A percentile compares a stretch with the other conserved stretches of the same genome.
Conservation (phyloP, 2,113 vertebrate species). For the Bothrops jararaca region DNA sequence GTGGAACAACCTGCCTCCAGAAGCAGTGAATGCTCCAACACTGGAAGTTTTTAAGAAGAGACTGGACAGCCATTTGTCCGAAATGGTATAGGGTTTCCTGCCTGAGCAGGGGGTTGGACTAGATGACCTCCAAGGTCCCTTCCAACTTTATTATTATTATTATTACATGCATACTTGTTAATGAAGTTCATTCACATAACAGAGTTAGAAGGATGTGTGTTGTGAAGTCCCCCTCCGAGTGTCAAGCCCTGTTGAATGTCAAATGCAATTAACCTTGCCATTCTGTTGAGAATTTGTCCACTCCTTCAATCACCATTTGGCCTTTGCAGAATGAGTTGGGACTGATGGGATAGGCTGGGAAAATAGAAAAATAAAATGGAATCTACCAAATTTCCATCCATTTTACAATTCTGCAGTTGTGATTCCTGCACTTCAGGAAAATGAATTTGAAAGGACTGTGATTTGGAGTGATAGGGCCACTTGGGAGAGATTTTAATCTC, state of each 20-base stretch:
- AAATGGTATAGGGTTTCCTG: too few species aligned
- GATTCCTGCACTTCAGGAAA: neutral
- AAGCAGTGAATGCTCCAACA: too few species aligned
- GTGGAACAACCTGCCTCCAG: too few species aligned
- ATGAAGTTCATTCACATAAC: slow-evolving; percentile 20
- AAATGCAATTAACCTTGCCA: neutral
- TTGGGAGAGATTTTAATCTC: neutral
- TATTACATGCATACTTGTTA: neutral
- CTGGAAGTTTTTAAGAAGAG: too few species aligned
- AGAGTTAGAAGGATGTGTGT: slow-evolving; percentile 35
- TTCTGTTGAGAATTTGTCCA: slow-evolving; percentile 1
- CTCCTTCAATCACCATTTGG: neutral
- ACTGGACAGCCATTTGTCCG: too few species aligned
- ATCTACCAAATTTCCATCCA: neutral
- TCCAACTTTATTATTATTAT: too few species aligned
- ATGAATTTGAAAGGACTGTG: neutral
- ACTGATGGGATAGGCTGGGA: neutral
- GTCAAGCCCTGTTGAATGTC: fast-evolving
- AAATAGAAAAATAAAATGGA: neutral
- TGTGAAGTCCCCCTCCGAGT: neutral
- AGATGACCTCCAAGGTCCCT: too few species aligned
- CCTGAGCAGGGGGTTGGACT: too few species aligned
- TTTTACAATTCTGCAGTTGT: neutral
- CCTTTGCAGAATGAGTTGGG: neutral
- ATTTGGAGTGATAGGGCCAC: neutral